Percentiles rank a stretch among this genome's conserved stretches.
Conservation (phyloP, 1,140 invertebrate genomes). For the Euura lappo region DNA sequence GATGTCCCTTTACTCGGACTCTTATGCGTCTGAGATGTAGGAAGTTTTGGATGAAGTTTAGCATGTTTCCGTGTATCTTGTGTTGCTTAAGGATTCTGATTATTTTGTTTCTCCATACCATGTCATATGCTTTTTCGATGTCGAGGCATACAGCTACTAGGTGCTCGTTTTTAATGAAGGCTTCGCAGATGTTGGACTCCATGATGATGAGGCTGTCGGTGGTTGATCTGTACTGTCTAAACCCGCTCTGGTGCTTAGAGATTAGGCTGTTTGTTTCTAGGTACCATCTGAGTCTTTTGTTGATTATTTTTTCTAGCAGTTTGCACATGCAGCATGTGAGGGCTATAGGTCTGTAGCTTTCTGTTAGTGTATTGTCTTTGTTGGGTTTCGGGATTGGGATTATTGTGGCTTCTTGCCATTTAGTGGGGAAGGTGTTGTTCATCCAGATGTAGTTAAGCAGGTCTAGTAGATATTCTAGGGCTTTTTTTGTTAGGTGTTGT, state of each 20-base stretch:
- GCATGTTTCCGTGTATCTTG: constrained; percentile 18
- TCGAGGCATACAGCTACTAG: constrained; percentile 32
- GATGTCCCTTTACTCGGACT: constrained; percentile 12
- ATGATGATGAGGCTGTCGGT: constrained; percentile 26
- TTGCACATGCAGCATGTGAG: constrained; percentile 38
- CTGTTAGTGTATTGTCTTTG: constrained; percentile 33
- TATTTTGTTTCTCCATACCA: constrained; percentile 23
- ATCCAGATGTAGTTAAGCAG: constrained; percentile 38
- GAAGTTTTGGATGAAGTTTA: constrained; percentile 23
- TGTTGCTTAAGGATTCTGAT: constrained; percentile 15
- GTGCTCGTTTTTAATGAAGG: constrained; percentile 30
- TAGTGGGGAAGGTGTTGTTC: constrained; percentile 30
- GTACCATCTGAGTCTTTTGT: constrained; percentile 19
- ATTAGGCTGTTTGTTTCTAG: constrained; percentile 31
- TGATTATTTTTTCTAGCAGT: constrained; percentile 40
- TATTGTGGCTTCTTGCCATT: constrained; percentile 45
- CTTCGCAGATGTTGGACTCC: constrained; percentile 28
- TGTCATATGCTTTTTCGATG: constrained; percentile 39
- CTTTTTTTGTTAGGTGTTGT: constrained; percentile 33
- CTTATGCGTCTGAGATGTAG: constrained; percentile 18
- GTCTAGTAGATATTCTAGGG: constrained; percentile 23
- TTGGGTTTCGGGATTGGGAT: constrained; percentile 48
- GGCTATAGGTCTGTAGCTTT: constrained; percentile 43
- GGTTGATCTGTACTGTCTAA: constrained; percentile 33
- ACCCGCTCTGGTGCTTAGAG: constrained; percentile 20